A percentile compares a stretch with the other conserved stretches of the same genome.
Conservation (phyloP, 2,113 vertebrate species). For the Neopipo cinnamomea region DNA sequence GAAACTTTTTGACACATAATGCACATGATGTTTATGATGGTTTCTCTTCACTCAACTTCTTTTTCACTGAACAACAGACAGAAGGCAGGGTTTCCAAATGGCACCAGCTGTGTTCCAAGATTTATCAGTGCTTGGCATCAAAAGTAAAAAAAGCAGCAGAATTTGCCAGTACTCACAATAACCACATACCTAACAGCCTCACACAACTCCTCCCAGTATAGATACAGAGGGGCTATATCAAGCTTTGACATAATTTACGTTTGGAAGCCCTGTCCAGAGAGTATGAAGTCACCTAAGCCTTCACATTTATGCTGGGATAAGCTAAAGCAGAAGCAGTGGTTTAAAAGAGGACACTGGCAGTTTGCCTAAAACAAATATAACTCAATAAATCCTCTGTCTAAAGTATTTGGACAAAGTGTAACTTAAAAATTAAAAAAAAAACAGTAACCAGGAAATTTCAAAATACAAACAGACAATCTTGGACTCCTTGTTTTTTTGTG, state of each 20-base stretch:
- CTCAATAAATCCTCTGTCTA: neutral
- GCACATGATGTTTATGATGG: neutral
- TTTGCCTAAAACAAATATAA: neutral
- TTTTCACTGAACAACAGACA: neutral
- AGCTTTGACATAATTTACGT: neutral
- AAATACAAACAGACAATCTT: slow-evolving; percentile 6
- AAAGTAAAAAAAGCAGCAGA: neutral
- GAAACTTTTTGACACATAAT: neutral
- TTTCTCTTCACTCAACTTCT: neutral
- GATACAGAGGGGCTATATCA: neutral
- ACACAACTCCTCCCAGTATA: neutral
- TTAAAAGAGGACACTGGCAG: slow-evolving; percentile 36
- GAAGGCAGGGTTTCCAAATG: slow-evolving; percentile 1
- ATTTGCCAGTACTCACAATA: neutral
- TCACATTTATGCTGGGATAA: slow-evolving; percentile 23
- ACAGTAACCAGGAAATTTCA: slow-evolving; percentile 7
- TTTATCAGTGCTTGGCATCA: neutral
- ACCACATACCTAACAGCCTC: neutral
- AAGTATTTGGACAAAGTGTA: slow-evolving; percentile 3
- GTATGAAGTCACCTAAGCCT: slow-evolving; percentile 1
- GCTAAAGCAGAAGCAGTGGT: neutral
- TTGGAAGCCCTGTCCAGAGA: neutral
- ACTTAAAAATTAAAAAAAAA: slow-evolving; percentile 4
- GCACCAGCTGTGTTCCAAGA: neutral
- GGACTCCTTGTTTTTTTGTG: neutral